A percentile compares a stretch with the other conserved stretches of the same genome.
Evolutionary conservation across 1,140 invertebrate species (phyloP).

Genomic region (Rhyzopertha dominica): DNA sequence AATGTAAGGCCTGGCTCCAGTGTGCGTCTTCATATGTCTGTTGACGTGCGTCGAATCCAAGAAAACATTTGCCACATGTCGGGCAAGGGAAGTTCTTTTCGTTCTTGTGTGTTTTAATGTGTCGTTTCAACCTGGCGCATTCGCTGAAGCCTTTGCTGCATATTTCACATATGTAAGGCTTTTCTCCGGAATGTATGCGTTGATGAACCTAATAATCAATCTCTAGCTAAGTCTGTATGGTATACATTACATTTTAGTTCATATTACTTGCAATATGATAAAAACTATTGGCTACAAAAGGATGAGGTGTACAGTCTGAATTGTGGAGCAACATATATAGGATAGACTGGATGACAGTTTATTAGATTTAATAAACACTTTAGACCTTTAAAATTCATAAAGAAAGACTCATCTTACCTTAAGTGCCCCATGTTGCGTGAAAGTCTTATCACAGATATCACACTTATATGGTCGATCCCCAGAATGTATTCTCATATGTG

Average conservation of each 20-base stretch:
- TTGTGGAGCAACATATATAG: too few species aligned
- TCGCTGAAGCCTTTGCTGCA: constrained; percentile 37
- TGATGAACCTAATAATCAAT: too few species aligned
- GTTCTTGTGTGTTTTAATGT: constrained; percentile 39
- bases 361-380: too few species aligned
- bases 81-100: constrained; percentile 30
- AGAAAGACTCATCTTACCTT: too few species aligned
- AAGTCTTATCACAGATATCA: constrained; percentile 40
- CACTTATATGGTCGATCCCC: constrained; percentile 35
- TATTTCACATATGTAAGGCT: constrained; percentile 27
- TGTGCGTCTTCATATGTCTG: constrained; percentile 45
- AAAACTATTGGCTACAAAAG: too few species aligned
- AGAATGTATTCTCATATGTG: constrained; percentile 23
- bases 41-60: constrained; percentile 32
- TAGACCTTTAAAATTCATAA: too few species aligned
- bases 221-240: too few species aligned
- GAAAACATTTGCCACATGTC: constrained; percentile 62
- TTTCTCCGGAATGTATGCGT: too few species aligned
- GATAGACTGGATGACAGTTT: too few species aligned
- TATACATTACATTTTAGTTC: too few species aligned
- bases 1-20: constrained; percentile 31
- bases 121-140: constrained; percentile 34
- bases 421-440: constrained; percentile 21
- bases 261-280: too few species aligned
- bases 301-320: too few species aligned